Conservation (phyloP, 2,113 vertebrate genomes). For the Procapra przewalskii region DNA sequence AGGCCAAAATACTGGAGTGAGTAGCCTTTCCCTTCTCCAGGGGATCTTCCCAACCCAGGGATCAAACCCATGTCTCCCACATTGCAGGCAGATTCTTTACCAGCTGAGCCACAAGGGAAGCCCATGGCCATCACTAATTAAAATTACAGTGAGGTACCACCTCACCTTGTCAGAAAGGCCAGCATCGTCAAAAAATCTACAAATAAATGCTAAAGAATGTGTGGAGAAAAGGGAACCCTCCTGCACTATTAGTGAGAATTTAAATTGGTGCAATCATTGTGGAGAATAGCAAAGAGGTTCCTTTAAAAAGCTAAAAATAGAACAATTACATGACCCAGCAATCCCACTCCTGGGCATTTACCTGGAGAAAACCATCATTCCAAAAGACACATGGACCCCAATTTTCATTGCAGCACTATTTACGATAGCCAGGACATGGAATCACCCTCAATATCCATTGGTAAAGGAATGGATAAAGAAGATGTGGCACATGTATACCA, state of each 20-base stretch:
- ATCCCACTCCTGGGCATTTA: not conserved
- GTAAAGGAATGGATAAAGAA: not conserved
- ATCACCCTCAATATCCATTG: not conserved
- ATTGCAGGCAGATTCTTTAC: not conserved
- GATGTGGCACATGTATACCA: not conserved
- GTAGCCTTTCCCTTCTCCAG: not conserved
- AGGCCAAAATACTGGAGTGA: not conserved
- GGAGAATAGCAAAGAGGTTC: not conserved
- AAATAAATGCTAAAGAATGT: not conserved
- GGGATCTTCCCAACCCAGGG: not conserved
- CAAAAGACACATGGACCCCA: not conserved
- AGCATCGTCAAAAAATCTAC: not conserved
- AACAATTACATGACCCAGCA: not conserved
- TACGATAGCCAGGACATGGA: not conserved
- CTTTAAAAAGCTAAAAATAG: not conserved
- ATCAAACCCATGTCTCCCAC: not conserved
- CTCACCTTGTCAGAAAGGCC: not conserved
- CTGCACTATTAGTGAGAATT: not conserved
- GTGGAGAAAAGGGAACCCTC: not conserved
- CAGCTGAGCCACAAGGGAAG: not conserved
- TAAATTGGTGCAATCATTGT: not conserved
- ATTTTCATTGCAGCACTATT: not conserved
- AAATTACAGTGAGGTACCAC: not conserved
- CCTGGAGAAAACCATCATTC: not conserved
- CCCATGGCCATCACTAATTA: not conserved